Evolutionary conservation across 2,888 invertebrate species (phyloP).

Genomic region (Aspidiotus destructor): DNA sequence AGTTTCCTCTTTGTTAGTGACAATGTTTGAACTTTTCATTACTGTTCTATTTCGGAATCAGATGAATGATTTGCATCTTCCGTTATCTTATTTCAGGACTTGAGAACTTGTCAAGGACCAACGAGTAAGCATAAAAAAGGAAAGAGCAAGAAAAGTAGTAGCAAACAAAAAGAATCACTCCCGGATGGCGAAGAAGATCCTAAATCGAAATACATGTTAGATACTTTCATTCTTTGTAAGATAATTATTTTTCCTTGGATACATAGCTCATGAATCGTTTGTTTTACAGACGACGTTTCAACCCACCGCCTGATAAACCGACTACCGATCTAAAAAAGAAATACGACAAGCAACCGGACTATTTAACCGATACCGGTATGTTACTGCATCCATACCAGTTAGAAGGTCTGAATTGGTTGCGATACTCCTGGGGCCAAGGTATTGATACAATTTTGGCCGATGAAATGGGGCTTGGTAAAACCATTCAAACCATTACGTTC

Average conservation of each 20-base stretch:
- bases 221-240: too few species aligned
- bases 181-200: slow-evolving; percentile 51
- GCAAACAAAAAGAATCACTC: slow-evolving; percentile 53
- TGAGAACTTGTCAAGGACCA: slow-evolving; percentile 62
- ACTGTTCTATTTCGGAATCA: too few species aligned
- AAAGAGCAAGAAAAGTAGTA: slow-evolving; percentile 53
- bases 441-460: slow-evolving; percentile 98
- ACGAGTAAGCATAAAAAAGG: slow-evolving; percentile 66
- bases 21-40: background rate
- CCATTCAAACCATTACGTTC: slow-evolving; percentile 98
- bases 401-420: slow-evolving; percentile 95
- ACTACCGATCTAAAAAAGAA: slow-evolving; percentile 84
- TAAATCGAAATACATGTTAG: slow-evolving; percentile 18
- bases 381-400: slow-evolving; percentile 95
- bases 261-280: too few species aligned
- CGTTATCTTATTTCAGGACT: slow-evolving; percentile 48
- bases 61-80: too few species aligned
- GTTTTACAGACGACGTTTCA: slow-evolving; percentile 51
- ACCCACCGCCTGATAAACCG: slow-evolving; percentile 79
- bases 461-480: slow-evolving; percentile 99
- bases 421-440: slow-evolving; percentile 91
- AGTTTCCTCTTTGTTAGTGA: too few species aligned
- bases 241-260: too few species aligned
- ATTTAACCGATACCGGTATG: slow-evolving; percentile 83
- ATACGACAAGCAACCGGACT: slow-evolving; percentile 85